A percentile compares a stretch with the other conserved stretches of the same genome.
phyloP scores from a whole-genome alignment of 2,113 vertebrate genomes.

The Andinoacara biseriatus region DNA sequence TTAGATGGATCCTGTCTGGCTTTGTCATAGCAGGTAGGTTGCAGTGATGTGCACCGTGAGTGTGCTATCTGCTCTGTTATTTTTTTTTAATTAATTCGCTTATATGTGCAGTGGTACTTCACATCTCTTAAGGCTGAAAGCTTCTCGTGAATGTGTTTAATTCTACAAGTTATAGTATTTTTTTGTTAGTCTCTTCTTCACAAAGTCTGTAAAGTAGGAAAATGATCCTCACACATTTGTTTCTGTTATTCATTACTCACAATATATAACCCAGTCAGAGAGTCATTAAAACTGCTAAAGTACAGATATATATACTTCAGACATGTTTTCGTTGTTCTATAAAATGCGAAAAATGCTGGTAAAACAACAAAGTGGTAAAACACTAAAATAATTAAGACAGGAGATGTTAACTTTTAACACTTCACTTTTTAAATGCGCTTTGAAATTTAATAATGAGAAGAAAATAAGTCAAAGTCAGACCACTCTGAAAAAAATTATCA shows the following conservation, averaged over 20 bases:
- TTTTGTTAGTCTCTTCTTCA: background rate
- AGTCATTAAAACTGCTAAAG: background rate
- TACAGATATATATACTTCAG: background rate
- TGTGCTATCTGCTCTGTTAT: background rate
- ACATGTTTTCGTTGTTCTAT: background rate
- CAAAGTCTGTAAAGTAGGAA: background rate
- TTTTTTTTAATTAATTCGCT: background rate
- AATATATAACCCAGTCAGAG: background rate
- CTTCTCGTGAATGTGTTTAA: background rate
- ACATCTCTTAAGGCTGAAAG: background rate
- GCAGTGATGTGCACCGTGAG: too few relatives aligned
- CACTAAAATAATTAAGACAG: background rate
- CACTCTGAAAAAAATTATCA: background rate
- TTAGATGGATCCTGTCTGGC: background rate
- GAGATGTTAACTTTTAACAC: background rate
- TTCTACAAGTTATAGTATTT: background rate
- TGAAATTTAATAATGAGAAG: background rate
- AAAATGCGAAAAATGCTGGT: background rate
- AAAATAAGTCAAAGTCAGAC: background rate
- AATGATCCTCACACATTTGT: background rate
- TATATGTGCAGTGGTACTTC: background rate
- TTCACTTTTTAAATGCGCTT: background rate
- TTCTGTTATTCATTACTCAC: background rate
- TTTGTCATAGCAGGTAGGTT: background rate
- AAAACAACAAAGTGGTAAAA: background rate